Percentiles rank a stretch among this genome's conserved stretches.
These are phyloP conservation scores for Buteo buteo DNA, from an alignment of 2,113 vertebrate genomes.

Conservation along the genomic window DNA sequence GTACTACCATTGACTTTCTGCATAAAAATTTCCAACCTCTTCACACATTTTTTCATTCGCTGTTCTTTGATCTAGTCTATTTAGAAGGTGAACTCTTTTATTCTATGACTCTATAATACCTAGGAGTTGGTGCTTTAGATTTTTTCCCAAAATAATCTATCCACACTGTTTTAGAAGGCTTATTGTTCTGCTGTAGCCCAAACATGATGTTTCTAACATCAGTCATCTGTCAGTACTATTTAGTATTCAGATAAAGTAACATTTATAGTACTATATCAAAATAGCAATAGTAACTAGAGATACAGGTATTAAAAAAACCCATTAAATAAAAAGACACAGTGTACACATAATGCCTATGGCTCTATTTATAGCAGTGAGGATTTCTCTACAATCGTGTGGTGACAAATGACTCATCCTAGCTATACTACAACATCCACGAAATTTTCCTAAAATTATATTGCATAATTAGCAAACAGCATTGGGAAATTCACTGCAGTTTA, in stretches of 20 bases:
- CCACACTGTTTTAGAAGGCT: neutral
- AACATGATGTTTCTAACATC: neutral
- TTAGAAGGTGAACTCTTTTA: neutral
- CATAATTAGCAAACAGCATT: constrained; percentile 62
- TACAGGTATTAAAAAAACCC: constrained; percentile 3
- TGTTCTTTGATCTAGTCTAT: neutral
- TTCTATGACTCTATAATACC: neutral
- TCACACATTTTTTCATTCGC: neutral
- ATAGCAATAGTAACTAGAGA: constrained; percentile 5
- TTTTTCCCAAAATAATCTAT: neutral
- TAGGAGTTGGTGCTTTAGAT: neutral
- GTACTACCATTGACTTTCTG: neutral
- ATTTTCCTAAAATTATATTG: constrained; percentile 68
- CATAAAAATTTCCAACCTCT: neutral
- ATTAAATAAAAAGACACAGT: constrained; percentile 33
- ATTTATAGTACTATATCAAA: constrained; percentile 28
- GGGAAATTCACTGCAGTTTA: constrained; percentile 68
- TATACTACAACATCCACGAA: constrained; percentile 21
- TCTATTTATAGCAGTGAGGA: constrained; percentile 51
- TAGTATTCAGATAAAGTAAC: neutral
- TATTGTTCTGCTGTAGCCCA: neutral
- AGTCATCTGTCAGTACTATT: neutral
- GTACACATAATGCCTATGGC: neutral
- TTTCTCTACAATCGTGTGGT: constrained; percentile 43
- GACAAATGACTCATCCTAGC: constrained; percentile 60